phyloP scores from a whole-genome alignment of 2,797 vertebrate genomes.

The Pristis pectinata region DNA sequence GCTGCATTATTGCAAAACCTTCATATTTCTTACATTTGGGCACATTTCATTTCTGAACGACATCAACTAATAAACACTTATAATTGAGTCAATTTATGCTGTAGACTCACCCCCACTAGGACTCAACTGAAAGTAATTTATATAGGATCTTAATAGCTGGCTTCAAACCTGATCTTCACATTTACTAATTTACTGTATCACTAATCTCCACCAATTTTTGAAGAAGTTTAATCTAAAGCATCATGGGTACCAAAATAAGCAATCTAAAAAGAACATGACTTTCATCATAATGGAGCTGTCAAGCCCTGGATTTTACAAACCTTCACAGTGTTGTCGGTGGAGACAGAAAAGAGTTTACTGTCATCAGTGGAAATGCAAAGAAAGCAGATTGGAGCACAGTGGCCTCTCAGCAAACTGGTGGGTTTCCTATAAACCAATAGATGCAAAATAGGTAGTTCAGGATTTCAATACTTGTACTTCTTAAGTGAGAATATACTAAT shows the following conservation, averaged over 20 bases:
- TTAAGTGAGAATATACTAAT: neutral
- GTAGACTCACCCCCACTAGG: neutral
- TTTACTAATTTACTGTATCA: neutral
- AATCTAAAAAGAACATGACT: neutral
- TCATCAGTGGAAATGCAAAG: constrained; percentile 58
- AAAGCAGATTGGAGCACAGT: constrained; percentile 54
- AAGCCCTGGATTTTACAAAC: constrained; percentile 44
- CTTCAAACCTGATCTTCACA: neutral
- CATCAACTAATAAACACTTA: neutral
- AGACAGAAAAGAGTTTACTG: constrained; percentile 60
- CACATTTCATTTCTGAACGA: neutral
- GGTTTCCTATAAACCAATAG: constrained; percentile 53
- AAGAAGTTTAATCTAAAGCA: neutral
- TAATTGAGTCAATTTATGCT: neutral
- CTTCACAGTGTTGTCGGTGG: constrained; percentile 57
- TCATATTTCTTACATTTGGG: neutral
- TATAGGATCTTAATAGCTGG: neutral
- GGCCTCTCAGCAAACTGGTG: constrained; percentile 61
- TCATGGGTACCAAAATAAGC: neutral
- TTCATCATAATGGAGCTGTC: neutral
- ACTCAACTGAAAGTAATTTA: neutral
- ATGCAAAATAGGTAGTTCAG: neutral
- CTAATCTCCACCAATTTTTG: too few species aligned
- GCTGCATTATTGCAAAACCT: neutral
- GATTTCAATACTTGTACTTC: neutral